phyloP scores from a whole-genome alignment of 2,888 invertebrate genomes.

The Heteromyza rotundicornis region DNA sequence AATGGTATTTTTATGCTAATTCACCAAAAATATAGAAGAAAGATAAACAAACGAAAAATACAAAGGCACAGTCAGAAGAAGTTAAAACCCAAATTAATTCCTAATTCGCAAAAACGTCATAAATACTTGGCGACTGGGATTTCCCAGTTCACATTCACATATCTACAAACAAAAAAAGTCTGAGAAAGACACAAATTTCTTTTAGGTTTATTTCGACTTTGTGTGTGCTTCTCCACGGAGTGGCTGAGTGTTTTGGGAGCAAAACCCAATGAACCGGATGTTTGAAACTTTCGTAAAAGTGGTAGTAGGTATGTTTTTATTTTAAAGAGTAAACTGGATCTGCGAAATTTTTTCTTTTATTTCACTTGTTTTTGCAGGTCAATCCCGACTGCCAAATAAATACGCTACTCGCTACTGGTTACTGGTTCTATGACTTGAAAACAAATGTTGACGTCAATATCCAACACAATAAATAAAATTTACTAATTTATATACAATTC shows the following conservation, averaged over 20 bases:
- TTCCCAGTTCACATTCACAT: conserved; percentile 18
- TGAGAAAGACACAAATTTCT: conserved; percentile 15
- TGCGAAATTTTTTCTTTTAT: no score
- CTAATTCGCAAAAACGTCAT: conserved; percentile 17
- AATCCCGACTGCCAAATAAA: no score
- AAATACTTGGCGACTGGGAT: conserved; percentile 20
- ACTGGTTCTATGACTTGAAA: neutral
- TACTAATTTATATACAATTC: conserved; percentile 9
- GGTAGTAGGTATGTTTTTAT: neutral
- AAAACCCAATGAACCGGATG: conserved; percentile 20
- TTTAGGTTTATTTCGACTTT: neutral
- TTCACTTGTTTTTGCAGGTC: neutral
- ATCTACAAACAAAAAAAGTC: neutral
- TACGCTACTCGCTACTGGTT: no score
- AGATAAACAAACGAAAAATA: neutral
- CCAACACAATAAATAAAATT: neutral
- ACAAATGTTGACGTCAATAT: conserved; percentile 15
- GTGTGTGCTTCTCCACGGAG: neutral
- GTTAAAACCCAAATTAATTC: neutral
- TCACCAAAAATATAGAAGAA: neutral
- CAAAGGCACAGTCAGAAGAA: no score
- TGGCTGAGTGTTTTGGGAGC: neutral
- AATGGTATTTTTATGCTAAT: conserved; percentile 5
- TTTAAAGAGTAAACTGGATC: neutral
- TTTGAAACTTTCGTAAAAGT: neutral